Evolutionary conservation across 2,797 vertebrate genomes (phyloP), one percentile per base, ranked within the genome.

Genomic region (Tiaroga cobitis): DNA sequence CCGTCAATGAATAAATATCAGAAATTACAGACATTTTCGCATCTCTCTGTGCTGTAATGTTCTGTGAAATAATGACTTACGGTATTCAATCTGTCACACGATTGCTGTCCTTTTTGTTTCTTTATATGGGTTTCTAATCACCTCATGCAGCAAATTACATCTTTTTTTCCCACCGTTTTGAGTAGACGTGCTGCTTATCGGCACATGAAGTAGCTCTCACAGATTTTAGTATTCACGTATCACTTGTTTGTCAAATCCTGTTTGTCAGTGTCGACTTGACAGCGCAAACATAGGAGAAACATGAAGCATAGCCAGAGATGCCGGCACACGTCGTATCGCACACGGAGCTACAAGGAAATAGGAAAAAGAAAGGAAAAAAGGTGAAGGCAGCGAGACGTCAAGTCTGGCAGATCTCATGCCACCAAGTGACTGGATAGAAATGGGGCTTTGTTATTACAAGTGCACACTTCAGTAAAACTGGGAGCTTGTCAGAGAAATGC

Each of bases 1-100:
- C 88, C 82, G 80, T 86, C 89, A 88, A 90, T 90, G 90, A 91
- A 91, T 91, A 91, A 91, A 90, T 90, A 89, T 89, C 87, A 83
- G 88, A 90, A 90, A 89, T 90, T 88, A 90, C 89, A 85, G 88
- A 89, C 90, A 90, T 89, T 84, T 87, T 82, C 54, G 63, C 65
- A 51, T 83, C 84, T 82, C 87, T 87, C 82, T 67, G 81, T 82
- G 72, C 87, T 86, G 81, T 85, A 83, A 83, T 83, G 43, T 82
- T 80, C 83, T 78, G 87, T 43, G 75, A 88, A 88, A 88, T 85
- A 81, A 88, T 72, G 73, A 76, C 82, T 86, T 88, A 59, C 49
- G 34, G 78, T 85, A 73, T 75, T 84, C 86, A 88, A 85, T 83
- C 69, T 86, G 81, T 87, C 80, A 85, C 67, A 37, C 69, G 81